Evolutionary conservation across 37 sponge, comb jelly and placozoan species (phyloP).

Genomic region (Diacarnus erythraeanus): DNA sequence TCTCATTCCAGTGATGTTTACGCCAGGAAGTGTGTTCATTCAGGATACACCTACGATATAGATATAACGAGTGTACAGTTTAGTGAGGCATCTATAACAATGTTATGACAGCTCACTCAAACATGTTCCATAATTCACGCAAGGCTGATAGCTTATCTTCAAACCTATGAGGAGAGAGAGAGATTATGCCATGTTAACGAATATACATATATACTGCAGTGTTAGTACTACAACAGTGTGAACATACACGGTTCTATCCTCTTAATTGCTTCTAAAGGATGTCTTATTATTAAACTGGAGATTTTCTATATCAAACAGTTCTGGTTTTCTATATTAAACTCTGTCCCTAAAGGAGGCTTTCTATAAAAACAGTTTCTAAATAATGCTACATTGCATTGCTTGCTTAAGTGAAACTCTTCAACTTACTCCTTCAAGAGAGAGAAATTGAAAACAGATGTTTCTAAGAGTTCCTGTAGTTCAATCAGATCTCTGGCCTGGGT

Average conservation of each 20-base stretch:
- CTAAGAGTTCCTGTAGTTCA: slow-evolving; percentile 90
- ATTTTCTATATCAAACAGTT: too few species aligned
- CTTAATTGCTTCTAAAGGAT: too few species aligned
- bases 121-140: slow-evolving; percentile 30
- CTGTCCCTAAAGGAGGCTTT: too few species aligned
- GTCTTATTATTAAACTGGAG: too few species aligned
- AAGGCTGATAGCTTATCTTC: slow-evolving; percentile 46
- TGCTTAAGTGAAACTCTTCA: too few species aligned
- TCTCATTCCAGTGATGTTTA: slow-evolving; percentile 31
- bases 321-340: too few species aligned
- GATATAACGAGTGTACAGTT: not conserved
- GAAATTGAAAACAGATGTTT: slow-evolving; percentile 82
- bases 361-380: not conserved
- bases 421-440: slow-evolving; percentile 69
- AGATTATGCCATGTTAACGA: not conserved
- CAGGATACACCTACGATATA: slow-evolving; percentile 17
- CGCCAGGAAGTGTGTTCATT: slow-evolving; percentile 45
- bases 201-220: not conserved
- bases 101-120: slow-evolving; percentile 40
- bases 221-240: too few species aligned
- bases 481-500: slow-evolving; percentile 64
- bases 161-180: slow-evolving; percentile 37
- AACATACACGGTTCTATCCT: too few species aligned
- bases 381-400: not conserved
- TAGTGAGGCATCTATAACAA: not conserved